Conservation (phyloP, 2,888 invertebrate species). For the Argynnis bischoffii region DNA sequence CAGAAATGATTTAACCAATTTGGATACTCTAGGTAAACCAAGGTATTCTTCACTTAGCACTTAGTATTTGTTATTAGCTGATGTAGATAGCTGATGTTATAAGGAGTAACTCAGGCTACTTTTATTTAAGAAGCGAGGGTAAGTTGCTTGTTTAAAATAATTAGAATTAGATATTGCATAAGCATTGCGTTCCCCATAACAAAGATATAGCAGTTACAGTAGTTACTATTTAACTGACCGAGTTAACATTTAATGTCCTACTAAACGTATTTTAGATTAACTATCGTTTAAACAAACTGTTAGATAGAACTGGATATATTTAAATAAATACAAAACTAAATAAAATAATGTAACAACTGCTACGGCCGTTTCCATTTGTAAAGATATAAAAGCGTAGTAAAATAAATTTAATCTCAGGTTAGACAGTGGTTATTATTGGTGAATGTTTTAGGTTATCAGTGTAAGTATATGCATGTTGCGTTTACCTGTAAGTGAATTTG, state of each 20-base stretch:
- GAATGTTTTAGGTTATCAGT: too few species aligned
- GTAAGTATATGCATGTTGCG: too few species aligned
- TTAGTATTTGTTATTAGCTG: too few species aligned
- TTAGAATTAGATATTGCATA: neutral
- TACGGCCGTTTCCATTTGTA: neutral
- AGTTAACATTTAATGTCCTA: slow-evolving; percentile 10
- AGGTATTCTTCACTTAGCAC: too few species aligned
- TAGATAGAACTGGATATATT: neutral
- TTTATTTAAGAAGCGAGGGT: too few species aligned
- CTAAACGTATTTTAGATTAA: slow-evolving; percentile 18
- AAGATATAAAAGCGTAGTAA: neutral
- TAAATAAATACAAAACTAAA: neutral
- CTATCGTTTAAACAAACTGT: slow-evolving; percentile 12
- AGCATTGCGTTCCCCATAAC: neutral
- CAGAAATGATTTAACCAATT: too few species aligned
- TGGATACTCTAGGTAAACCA: too few species aligned
- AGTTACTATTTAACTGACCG: slow-evolving; percentile 4
- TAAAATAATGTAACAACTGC: neutral
- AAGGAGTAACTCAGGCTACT: too few species aligned
- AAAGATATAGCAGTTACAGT: slow-evolving; percentile 4
- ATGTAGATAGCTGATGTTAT: too few species aligned
- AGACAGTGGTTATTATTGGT: too few species aligned
- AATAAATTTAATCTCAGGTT: neutral
- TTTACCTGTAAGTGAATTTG: too few species aligned
- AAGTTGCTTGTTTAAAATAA: neutral